Evolutionary conservation across 1,140 invertebrate species (phyloP).

Genomic region (Drosophila ohnishii): DNA sequence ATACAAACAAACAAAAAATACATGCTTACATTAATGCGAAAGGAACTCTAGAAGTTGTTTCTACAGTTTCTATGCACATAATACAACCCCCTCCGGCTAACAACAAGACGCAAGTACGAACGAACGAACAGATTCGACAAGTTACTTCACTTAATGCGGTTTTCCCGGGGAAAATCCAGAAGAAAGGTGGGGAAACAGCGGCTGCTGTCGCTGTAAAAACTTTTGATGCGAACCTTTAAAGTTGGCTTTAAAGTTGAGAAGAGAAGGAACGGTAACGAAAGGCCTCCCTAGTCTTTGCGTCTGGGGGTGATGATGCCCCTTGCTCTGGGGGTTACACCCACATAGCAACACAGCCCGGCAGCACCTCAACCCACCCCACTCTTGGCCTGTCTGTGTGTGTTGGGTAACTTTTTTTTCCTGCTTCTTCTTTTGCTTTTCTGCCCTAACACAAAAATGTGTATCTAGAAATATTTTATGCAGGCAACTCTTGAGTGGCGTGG

Average conservation of each 20-base stretch:
- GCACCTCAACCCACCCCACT: slow-evolving; percentile 13
- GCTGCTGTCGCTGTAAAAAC: slow-evolving; percentile 40
- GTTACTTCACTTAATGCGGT: slow-evolving; percentile 55
- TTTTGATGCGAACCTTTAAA: slow-evolving; percentile 58
- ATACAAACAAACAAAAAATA: background rate
- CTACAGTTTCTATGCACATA: slow-evolving; percentile 16
- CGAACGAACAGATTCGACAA: slow-evolving; percentile 58
- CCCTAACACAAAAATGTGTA: slow-evolving; percentile 70
- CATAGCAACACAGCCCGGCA: slow-evolving; percentile 32
- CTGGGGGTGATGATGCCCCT: slow-evolving; percentile 9
- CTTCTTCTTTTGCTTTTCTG: slow-evolving; percentile 37
- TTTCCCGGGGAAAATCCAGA: background rate
- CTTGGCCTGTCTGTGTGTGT: slow-evolving; percentile 33
- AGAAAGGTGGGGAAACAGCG: slow-evolving; percentile 2
- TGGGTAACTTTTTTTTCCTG: slow-evolving; percentile 54
- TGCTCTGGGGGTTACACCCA: slow-evolving; percentile 33
- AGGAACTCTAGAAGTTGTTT: background rate
- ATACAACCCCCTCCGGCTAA: slow-evolving; percentile 22
- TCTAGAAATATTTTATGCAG: slow-evolving; percentile 78
- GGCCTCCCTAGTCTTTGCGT: slow-evolving; percentile 37
- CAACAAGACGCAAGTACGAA: slow-evolving; percentile 20
- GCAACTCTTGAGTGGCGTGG: slow-evolving; percentile 39
- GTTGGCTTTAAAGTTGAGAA: slow-evolving; percentile 46
- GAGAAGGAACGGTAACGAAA: slow-evolving; percentile 1
- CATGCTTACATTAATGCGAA: slow-evolving; percentile 11